Percentiles rank a stretch among this genome's conserved stretches.
phyloP scores from a whole-genome alignment of 2,113 vertebrate species.

The Embiotoca jacksoni region DNA sequence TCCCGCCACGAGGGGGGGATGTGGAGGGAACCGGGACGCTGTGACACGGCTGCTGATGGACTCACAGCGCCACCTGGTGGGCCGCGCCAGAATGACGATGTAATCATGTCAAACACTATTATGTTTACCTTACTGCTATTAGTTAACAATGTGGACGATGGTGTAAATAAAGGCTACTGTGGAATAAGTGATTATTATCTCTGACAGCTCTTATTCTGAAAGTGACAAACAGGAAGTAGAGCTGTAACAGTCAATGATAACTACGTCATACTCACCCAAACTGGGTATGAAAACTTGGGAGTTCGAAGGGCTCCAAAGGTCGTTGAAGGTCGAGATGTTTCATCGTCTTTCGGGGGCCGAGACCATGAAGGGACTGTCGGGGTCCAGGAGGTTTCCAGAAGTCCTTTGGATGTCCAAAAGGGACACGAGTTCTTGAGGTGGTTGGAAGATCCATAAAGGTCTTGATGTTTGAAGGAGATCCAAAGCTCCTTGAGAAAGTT shows the following conservation, averaged over 20 bases:
- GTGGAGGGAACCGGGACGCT: slow-evolving; percentile 4
- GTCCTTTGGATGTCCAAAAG: not conserved
- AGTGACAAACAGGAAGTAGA: not conserved
- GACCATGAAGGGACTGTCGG: not conserved
- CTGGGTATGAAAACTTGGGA: too few species aligned
- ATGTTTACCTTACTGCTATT: slow-evolving; percentile 58
- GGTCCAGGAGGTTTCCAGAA: too few species aligned
- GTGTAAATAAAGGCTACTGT: slow-evolving; percentile 65
- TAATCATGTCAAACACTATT: slow-evolving; percentile 44
- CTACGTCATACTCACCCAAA: not conserved
- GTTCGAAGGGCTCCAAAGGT: fast-evolving
- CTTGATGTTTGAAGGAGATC: too few species aligned
- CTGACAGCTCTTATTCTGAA: slow-evolving; percentile 12
- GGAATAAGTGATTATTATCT: slow-evolving; percentile 19
- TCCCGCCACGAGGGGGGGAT: not conserved
- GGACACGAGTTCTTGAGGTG: too few species aligned
- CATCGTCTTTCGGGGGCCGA: not conserved
- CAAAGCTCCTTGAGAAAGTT: too few species aligned
- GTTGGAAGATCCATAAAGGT: too few species aligned
- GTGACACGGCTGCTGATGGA: slow-evolving; percentile 11
- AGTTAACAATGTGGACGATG: slow-evolving; percentile 36
- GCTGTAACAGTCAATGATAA: not conserved
- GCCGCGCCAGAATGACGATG: slow-evolving; percentile 12
- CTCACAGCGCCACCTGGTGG: slow-evolving; percentile 57
- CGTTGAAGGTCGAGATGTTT: not conserved